These are phyloP conservation scores for Tribolium madens DNA, from an alignment of 1,140 invertebrate species.

Conservation along the genomic window DNA sequence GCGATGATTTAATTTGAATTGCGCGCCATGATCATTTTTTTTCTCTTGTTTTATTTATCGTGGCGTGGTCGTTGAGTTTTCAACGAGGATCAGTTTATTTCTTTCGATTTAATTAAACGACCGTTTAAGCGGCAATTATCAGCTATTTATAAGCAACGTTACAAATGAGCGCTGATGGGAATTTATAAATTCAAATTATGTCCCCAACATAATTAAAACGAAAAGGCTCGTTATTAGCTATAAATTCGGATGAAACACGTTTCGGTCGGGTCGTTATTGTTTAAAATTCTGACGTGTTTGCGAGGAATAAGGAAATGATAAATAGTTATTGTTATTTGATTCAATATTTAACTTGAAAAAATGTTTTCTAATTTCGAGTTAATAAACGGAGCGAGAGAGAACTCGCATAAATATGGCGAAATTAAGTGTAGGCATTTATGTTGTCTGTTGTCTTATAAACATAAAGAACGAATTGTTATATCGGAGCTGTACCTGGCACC, in stretches of 20 bases:
- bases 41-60: neutral
- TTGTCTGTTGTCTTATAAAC: constrained; percentile 36
- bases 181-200: constrained; percentile 38
- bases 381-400: neutral
- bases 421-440: constrained; percentile 45
- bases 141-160: constrained; percentile 37
- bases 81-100: constrained; percentile 33
- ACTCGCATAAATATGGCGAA: constrained; percentile 25
- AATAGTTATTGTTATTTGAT: constrained; percentile 35
- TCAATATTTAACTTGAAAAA: constrained; percentile 4
- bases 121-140: constrained; percentile 34
- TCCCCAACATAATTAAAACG: constrained; percentile 30
- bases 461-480: constrained; percentile 40
- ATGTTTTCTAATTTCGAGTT: constrained; percentile 20
- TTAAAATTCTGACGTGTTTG: constrained; percentile 33
- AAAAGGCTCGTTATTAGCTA: constrained; percentile 31
- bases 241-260: constrained; percentile 30
- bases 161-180: constrained; percentile 36
- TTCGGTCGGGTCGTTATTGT: constrained; percentile 33
- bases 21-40: neutral
- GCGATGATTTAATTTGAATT: constrained; percentile 32
- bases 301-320: constrained; percentile 31
- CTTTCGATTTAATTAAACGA: constrained; percentile 37
- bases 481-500: constrained; percentile 34
- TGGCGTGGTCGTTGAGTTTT: neutral